Base-by-base conservation (phyloP, 2,888 invertebrate genomes). In the Drosophila dives region DNA sequence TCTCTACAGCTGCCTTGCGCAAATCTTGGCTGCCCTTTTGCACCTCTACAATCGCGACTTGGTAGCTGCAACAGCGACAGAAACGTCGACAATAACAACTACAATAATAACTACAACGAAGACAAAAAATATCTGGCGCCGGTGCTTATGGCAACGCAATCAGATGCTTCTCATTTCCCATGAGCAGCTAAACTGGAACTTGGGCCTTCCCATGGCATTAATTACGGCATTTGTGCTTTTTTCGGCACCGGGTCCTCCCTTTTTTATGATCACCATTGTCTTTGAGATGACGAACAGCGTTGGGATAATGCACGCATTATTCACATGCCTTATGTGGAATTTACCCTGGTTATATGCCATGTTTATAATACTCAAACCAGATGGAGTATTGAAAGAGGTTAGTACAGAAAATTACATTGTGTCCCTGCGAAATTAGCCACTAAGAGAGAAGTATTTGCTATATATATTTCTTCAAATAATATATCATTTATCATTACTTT, bases 321-420 rank as follows among this genome's bases (percentile, higher is more conserved):
- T 45, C 20, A 33, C 26, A 11, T n/a, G 72, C 4, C 5, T 80
- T 2, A 11, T 80, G 0, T 91, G 85, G 83, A 71, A 72, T 36
- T 17, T 76, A 2, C 85, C 90, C 33, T 77, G 74, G 62, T 2
- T 65, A 0, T n/a, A 62, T 1, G 34, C 74, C 8, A 61, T 84
- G 49, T 0, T 75, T 11, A 54, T 69, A 26, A 55, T 82, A 34
- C 42, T 89, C 10, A 74, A 72, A 33, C 63, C 48, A 29, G 80
- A 87, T 64, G 55, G 61, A 32, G 61, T 89, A 11, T 33, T 59
- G 10, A 63, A 63, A 48, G 85, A 89, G 90, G 90, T 89, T 61
- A 40, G 78, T 77, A 36, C 3, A 3, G 3, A 45, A 45, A 23
- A 45, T 10, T 20, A 45, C 6, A 1, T 42, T 42, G 20, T 42